Conservation (phyloP, 2,797 vertebrate species). For the Hybognathus amarus region DNA sequence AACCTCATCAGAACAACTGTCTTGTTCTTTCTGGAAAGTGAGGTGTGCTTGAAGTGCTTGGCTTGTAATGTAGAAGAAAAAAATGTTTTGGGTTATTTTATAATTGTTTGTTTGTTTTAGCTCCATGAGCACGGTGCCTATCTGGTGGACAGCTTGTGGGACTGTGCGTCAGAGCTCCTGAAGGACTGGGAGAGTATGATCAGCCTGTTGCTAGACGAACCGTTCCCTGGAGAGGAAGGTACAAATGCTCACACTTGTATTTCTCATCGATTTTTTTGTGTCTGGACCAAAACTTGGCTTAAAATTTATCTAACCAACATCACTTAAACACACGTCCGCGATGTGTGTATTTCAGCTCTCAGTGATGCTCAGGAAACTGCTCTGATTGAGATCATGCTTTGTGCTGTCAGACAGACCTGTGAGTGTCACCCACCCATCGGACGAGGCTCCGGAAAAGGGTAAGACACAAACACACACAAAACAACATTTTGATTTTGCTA, state of each 20-base stretch:
- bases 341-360: conserved; percentile 74
- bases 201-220: conserved; percentile 86
- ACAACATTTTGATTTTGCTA: neutral
- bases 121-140: conserved; percentile 89
- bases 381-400: conserved; percentile 90
- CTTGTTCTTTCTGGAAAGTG: conserved; percentile 91
- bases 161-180: conserved; percentile 87
- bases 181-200: conserved; percentile 94
- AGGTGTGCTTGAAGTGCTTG: conserved; percentile 72
- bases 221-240: conserved; percentile 88
- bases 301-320: neutral
- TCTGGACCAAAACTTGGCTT: conserved; percentile 18
- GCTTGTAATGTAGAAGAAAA: neutral
- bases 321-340: neutral
- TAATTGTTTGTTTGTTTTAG: conserved; percentile 63
- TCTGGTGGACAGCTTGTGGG: conserved; percentile 91
- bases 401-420: conserved; percentile 87
- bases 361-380: conserved; percentile 87
- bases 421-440: conserved; percentile 89
- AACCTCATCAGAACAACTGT: conserved; percentile 89
- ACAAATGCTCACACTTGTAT: neutral
- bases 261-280: neutral
- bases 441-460: conserved; percentile 87
- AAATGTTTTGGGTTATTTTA: neutral
- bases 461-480: conserved; percentile 45